phyloP scores from a whole-genome alignment of 2,888 invertebrate genomes.

The Parasteatoda lunata region DNA sequence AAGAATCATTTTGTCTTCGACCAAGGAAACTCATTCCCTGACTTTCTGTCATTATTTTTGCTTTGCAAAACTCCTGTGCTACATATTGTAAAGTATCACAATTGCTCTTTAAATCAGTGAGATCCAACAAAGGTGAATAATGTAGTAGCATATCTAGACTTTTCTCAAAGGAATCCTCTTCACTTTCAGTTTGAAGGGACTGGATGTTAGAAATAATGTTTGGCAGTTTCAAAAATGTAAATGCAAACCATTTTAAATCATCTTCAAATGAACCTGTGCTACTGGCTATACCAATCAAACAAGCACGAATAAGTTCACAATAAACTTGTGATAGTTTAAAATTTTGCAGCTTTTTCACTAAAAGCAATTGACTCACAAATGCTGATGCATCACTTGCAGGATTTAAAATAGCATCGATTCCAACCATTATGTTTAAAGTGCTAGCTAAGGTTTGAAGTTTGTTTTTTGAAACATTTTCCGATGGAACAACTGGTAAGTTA shows the following conservation, averaged over 20 bases:
- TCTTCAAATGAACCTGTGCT: constrained; percentile 84
- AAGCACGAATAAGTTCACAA: constrained; percentile 91
- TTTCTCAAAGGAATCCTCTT: constrained; percentile 81
- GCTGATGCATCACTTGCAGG: constrained; percentile 88
- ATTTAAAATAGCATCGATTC: constrained; percentile 88
- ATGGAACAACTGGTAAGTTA: constrained; percentile 61
- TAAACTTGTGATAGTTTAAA: constrained; percentile 87
- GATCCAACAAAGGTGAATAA: constrained; percentile 88
- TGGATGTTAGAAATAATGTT: constrained; percentile 70
- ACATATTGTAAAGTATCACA: constrained; percentile 91
- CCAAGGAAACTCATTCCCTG: constrained; percentile 83
- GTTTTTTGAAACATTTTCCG: constrained; percentile 39
- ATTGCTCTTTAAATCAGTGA: constrained; percentile 90
- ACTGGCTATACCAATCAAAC: constrained; percentile 91
- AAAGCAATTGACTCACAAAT: constrained; percentile 86
- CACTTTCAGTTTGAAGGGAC: constrained; percentile 45
- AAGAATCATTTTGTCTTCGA: constrained; percentile 76
- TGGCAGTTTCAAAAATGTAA: constrained; percentile 89
- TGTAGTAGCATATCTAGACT: constrained; percentile 90
- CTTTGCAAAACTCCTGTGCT: constrained; percentile 84
- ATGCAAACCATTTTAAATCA: constrained; percentile 90
- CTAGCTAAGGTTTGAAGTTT: constrained; percentile 70
- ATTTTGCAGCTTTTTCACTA: constrained; percentile 85
- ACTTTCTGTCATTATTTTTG: constrained; percentile 85
- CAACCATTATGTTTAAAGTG: constrained; percentile 78